phyloP scores from a whole-genome alignment of 2,797 vertebrate species.

The Oophaga sylvatica region DNA sequence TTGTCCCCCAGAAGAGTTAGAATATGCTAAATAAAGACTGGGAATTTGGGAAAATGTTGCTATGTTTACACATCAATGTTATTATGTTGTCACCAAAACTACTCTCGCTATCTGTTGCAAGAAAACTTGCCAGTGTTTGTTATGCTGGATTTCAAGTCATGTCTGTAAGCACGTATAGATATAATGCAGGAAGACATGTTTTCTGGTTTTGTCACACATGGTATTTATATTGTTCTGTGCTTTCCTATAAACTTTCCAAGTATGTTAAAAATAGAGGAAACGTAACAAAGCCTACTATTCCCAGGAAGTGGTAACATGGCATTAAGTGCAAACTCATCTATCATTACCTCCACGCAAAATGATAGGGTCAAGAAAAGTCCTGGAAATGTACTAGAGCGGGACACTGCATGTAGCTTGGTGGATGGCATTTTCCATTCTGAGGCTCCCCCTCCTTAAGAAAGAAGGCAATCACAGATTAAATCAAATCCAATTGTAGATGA shows the following conservation, averaged over 20 bases:
- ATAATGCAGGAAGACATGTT: not conserved
- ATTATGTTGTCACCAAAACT: constrained; percentile 35
- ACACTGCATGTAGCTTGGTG: too few species aligned
- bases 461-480: too few species aligned
- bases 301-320: not conserved
- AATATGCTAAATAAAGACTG: constrained; percentile 47
- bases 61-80: constrained; percentile 40
- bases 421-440: too few species aligned
- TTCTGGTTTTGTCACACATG: not conserved
- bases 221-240: not conserved
- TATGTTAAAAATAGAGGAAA: constrained; percentile 3
- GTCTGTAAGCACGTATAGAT: not conserved
- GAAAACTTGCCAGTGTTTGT: not conserved
- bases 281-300: not conserved
- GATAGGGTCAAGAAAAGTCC: constrained; percentile 5
- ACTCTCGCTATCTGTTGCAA: not conserved
- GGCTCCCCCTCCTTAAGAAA: too few species aligned
- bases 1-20: constrained; percentile 18
- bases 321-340: not conserved
- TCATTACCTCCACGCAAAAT: not conserved
- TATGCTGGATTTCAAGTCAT: not conserved
- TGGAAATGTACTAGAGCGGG: not conserved
- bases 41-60: constrained; percentile 34
- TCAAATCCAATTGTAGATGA: too few species aligned
- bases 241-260: not conserved